Conservation (phyloP, 2,113 vertebrate species). For the Lutjanus erythropterus region DNA sequence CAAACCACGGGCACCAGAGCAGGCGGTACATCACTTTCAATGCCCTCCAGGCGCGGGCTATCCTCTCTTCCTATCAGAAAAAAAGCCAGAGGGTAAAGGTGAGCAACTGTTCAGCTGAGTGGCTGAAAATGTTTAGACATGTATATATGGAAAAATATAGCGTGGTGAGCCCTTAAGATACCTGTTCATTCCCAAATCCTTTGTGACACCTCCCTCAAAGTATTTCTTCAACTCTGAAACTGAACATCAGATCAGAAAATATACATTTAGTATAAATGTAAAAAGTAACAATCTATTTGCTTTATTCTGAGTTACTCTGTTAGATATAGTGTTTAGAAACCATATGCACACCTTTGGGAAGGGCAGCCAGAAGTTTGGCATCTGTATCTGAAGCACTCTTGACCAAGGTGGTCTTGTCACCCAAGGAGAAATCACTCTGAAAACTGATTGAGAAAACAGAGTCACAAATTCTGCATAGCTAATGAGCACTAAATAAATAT, state of each 20-base stretch:
- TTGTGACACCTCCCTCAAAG: constrained; percentile 88
- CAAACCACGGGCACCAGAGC: constrained; percentile 89
- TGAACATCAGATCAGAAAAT: constrained; percentile 66
- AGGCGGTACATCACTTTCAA: constrained; percentile 92
- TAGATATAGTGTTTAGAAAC: neutral
- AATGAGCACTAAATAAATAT: neutral
- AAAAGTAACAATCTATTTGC: neutral
- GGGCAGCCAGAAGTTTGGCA: constrained; percentile 88
- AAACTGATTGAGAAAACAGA: constrained; percentile 83
- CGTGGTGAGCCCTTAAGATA: constrained; percentile 59
- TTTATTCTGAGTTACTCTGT: neutral
- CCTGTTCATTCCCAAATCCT: constrained; percentile 94
- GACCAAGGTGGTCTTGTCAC: constrained; percentile 85
- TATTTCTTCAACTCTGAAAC: constrained; percentile 97
- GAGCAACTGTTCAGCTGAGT: no score
- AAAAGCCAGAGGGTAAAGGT: neutral
- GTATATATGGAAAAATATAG: neutral
- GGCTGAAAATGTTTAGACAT: neutral
- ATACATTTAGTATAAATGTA: neutral
- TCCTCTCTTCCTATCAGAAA: constrained; percentile 92
- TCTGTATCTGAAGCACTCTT: constrained; percentile 89
- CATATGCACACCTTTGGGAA: constrained; percentile 91
- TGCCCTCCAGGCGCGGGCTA: constrained; percentile 96
- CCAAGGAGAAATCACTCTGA: constrained; percentile 89
- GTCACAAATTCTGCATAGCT: neutral